Evolutionary conservation across 1,140 invertebrate species (phyloP).

Genomic region (Bicyclus anynana): DNA sequence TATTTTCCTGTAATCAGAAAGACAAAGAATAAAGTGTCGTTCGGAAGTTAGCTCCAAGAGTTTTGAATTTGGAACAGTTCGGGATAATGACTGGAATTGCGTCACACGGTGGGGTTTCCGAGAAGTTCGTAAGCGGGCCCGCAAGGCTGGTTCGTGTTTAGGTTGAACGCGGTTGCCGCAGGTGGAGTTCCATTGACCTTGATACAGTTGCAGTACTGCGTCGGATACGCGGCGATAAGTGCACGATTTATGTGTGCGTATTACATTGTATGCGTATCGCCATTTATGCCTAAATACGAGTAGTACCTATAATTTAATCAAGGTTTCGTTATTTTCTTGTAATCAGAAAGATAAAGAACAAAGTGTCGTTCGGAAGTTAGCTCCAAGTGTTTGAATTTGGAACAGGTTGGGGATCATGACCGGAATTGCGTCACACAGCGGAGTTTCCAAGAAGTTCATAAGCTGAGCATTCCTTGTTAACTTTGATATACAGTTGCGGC

Average conservation of each 20-base stretch:
- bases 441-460: slow-evolving; percentile 65
- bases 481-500: neutral
- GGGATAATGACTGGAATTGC: slow-evolving; percentile 73
- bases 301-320: too few species aligned
- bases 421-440: slow-evolving; percentile 67
- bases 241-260: slow-evolving; percentile 1
- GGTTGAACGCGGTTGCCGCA: slow-evolving; percentile 28
- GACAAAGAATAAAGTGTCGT: slow-evolving; percentile 75
- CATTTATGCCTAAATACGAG: too few species aligned
- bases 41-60: slow-evolving; percentile 74
- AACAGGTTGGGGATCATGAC: slow-evolving; percentile 65
- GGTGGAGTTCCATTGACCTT: slow-evolving; percentile 12
- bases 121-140: slow-evolving; percentile 60
- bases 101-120: slow-evolving; percentile 59
- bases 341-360: slow-evolving; percentile 76
- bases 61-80: slow-evolving; percentile 61
- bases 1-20: too few species aligned
- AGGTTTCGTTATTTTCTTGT: too few species aligned
- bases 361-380: slow-evolving; percentile 75
- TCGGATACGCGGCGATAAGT: neutral
- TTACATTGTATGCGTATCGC: neutral
- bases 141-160: slow-evolving; percentile 45
- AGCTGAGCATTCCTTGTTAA: slow-evolving; percentile 30
- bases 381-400: slow-evolving; percentile 68
- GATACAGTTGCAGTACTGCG: neutral